Evolutionary conservation across 1,140 invertebrate species (phyloP).

Genomic region (Medauroidea extradentata): DNA sequence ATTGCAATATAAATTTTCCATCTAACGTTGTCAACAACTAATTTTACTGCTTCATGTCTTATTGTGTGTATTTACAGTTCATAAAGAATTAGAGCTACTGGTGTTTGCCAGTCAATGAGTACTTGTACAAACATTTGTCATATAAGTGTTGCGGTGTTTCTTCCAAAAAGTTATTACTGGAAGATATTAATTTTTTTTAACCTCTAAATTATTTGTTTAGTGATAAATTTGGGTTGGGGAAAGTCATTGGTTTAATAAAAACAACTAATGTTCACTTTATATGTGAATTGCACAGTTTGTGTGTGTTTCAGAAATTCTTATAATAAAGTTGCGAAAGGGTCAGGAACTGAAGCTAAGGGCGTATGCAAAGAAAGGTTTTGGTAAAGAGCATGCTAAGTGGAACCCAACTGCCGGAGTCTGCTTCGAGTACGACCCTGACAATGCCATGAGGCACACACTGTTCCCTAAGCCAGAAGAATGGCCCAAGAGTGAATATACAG

Average conservation of each 20-base stretch:
- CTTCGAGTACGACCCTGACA: slow-evolving; percentile 99
- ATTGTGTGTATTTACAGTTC: too few relatives aligned
- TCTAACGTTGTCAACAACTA: too few relatives aligned
- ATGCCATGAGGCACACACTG: slow-evolving; percentile 92
- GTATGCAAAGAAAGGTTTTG: slow-evolving; percentile 89
- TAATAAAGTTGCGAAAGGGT: slow-evolving; percentile 96
- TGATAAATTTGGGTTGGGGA: too few relatives aligned
- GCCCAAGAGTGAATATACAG: slow-evolving; percentile 97
- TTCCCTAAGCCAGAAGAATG: slow-evolving; percentile 98
- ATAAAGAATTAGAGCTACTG: too few relatives aligned
- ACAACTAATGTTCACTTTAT: background rate
- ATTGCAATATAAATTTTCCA: too few relatives aligned
- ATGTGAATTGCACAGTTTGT: background rate
- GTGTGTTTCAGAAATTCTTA: slow-evolving; percentile 73
- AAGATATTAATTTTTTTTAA: too few relatives aligned
- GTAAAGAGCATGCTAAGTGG: slow-evolving; percentile 99
- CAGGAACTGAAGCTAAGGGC: slow-evolving; percentile 94
- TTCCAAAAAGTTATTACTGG: too few relatives aligned
- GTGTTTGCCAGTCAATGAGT: too few relatives aligned
- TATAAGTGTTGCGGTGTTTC: too few relatives aligned
- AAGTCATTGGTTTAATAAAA: background rate
- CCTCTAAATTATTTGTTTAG: too few relatives aligned
- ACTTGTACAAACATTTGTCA: too few relatives aligned
- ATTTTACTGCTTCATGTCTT: too few relatives aligned
- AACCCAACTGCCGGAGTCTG: slow-evolving; percentile 97